Conservation (phyloP, 2,888 invertebrate genomes). For the Flexamia atlantica region DNA sequence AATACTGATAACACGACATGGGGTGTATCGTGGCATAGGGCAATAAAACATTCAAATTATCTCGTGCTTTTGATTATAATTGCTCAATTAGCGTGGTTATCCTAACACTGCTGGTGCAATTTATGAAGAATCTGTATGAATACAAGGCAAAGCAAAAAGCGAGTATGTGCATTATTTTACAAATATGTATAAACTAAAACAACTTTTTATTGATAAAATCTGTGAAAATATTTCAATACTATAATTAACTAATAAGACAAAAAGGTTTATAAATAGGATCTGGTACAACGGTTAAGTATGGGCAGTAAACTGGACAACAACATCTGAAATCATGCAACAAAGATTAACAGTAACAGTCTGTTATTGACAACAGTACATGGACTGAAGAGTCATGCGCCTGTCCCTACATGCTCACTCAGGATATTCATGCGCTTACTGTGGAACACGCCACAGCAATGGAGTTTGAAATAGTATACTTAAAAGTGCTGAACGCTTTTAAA, state of each 20-base stretch:
- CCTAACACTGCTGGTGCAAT: neutral
- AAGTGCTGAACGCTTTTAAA: too few species aligned
- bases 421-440: slow-evolving; percentile 29
- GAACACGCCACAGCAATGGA: neutral
- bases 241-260: slow-evolving; percentile 14
- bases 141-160: slow-evolving; percentile 44
- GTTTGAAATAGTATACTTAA: too few species aligned
- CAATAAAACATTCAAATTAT: neutral
- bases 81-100: neutral
- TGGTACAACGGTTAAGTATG: neutral
- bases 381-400: slow-evolving; percentile 52
- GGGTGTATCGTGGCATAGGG: neutral
- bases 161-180: slow-evolving; percentile 50
- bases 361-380: slow-evolving; percentile 49
- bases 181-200: slow-evolving; percentile 6
- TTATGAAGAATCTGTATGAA: slow-evolving; percentile 8
- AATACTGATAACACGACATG: too few species aligned
- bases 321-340: slow-evolving; percentile 52
- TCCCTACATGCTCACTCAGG: slow-evolving; percentile 6
- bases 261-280: neutral
- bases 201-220: slow-evolving; percentile 7
- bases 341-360: slow-evolving; percentile 39
- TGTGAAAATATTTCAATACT: slow-evolving; percentile 57
- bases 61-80: neutral
- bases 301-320: slow-evolving; percentile 51